These are phyloP conservation scores for Leucophenga montana DNA, from an alignment of 2,888 invertebrate genomes.

Conservation along the genomic window DNA sequence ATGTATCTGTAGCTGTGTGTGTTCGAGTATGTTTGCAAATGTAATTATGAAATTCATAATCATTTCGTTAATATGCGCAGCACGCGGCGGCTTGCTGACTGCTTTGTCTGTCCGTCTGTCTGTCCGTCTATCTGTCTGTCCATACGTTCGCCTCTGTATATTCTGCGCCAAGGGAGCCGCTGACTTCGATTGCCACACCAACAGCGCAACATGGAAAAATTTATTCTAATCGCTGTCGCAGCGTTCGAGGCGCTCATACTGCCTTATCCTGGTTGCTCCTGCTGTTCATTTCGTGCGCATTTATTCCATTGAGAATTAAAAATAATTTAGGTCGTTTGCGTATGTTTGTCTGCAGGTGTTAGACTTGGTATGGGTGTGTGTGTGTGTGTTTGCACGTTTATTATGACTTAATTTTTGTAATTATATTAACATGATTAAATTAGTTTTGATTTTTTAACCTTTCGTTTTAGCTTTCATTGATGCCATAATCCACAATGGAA, in stretches of 20 bases:
- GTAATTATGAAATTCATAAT: slow-evolving; percentile 67
- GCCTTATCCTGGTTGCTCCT: slow-evolving; percentile 15
- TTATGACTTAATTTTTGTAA: slow-evolving; percentile 66
- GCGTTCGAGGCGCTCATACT: slow-evolving; percentile 43
- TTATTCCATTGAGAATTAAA: slow-evolving; percentile 64
- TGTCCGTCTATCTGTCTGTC: background rate
- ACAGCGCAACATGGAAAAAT: slow-evolving; percentile 28
- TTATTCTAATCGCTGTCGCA: slow-evolving; percentile 34
- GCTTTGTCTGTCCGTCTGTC: background rate
- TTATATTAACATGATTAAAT: slow-evolving; percentile 66
- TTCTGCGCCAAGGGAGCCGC: background rate
- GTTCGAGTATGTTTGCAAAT: slow-evolving; percentile 13
- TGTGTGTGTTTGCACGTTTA: slow-evolving; percentile 47
- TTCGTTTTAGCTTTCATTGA: slow-evolving; percentile 28
- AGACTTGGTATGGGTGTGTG: slow-evolving; percentile 25
- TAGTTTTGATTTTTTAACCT: slow-evolving; percentile 61
- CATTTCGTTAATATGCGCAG: slow-evolving; percentile 65
- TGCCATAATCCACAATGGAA: slow-evolving; percentile 33
- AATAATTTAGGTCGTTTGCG: slow-evolving; percentile 63
- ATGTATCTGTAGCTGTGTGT: background rate
- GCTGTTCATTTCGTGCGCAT: slow-evolving; percentile 48
- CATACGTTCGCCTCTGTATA: too few species aligned
- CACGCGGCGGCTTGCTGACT: slow-evolving; percentile 51
- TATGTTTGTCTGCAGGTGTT: slow-evolving; percentile 52
- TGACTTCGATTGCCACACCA: too few species aligned